phyloP scores from a whole-genome alignment of 2,888 invertebrate species.

The Sesamia inferens region DNA sequence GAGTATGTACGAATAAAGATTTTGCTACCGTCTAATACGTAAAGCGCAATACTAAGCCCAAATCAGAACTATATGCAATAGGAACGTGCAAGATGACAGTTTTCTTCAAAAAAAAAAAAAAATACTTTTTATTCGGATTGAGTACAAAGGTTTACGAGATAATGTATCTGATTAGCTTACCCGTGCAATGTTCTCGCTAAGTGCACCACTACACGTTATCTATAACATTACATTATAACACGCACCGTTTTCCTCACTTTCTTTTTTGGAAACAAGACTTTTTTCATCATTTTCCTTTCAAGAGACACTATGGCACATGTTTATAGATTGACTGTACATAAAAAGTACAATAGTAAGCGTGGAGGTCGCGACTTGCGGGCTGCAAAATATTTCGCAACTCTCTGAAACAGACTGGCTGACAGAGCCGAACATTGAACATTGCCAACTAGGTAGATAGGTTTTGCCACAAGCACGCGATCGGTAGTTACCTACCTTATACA shows the following conservation, averaged over 20 bases:
- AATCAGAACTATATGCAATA: slow-evolving; percentile 14
- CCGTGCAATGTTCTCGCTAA: slow-evolving; percentile 72
- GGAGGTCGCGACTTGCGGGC: slow-evolving; percentile 70
- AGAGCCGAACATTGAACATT: slow-evolving; percentile 79
- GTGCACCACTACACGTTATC: slow-evolving; percentile 75
- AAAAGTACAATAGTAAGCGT: slow-evolving; percentile 56
- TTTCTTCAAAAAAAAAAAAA: slow-evolving; percentile 25
- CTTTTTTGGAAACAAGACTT: slow-evolving; percentile 78
- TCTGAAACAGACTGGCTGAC: slow-evolving; percentile 82
- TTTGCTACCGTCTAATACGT: slow-evolving; percentile 19
- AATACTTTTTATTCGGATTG: slow-evolving; percentile 34
- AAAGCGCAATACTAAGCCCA: slow-evolving; percentile 22
- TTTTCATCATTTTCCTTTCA: slow-evolving; percentile 73
- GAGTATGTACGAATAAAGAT: slow-evolving; percentile 21
- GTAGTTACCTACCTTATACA: slow-evolving; percentile 73
- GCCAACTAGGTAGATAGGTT: slow-evolving; percentile 85
- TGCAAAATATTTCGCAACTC: slow-evolving; percentile 82
- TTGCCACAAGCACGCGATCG: slow-evolving; percentile 85
- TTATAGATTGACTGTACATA: slow-evolving; percentile 41
- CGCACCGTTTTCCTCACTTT: slow-evolving; percentile 84
- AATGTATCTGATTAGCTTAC: slow-evolving; percentile 68
- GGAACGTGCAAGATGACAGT: slow-evolving; percentile 33
- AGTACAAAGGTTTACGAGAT: slow-evolving; percentile 52
- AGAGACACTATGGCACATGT: slow-evolving; percentile 55
- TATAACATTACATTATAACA: slow-evolving; percentile 69